phyloP scores from a whole-genome alignment of 2,797 vertebrate species.

The Yasuhikotakia modesta region DNA sequence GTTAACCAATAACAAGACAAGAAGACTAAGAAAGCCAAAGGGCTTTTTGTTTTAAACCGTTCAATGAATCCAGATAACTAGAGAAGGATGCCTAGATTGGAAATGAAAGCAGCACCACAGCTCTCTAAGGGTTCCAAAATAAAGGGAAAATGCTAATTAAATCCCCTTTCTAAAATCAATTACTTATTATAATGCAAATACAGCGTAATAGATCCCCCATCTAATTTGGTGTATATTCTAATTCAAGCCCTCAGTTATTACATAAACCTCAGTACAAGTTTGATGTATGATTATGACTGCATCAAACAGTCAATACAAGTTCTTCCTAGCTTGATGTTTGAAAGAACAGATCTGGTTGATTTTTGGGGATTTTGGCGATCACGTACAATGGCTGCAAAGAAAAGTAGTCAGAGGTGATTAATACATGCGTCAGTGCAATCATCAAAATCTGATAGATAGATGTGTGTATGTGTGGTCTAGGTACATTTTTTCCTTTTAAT shows the following conservation, averaged over 20 bases:
- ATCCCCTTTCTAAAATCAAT: conserved; percentile 69
- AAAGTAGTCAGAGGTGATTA: not conserved
- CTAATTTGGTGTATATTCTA: conserved; percentile 62
- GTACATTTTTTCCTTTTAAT: conserved; percentile 25
- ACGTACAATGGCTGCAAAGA: not conserved
- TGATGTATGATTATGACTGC: not conserved
- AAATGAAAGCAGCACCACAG: conserved; percentile 64
- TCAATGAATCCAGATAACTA: conserved; percentile 74
- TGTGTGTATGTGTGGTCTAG: not conserved
- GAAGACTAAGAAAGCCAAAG: conserved; percentile 56
- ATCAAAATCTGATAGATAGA: not conserved
- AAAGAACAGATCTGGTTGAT: not conserved
- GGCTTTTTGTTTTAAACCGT: conserved; percentile 64
- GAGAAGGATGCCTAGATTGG: conserved; percentile 59
- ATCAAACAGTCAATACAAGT: conserved; percentile 5
- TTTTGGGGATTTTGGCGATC: not conserved
- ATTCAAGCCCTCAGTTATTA: conserved; percentile 63
- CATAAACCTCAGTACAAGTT: conserved; percentile 46
- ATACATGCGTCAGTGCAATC: not conserved
- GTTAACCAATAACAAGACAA: conserved; percentile 51
- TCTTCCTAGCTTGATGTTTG: not conserved
- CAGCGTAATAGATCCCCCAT: conserved; percentile 59
- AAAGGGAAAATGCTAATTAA: conserved; percentile 72
- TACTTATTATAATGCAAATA: conserved; percentile 75
- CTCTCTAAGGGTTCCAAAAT: conserved; percentile 22